These are phyloP conservation scores for Indicator indicator DNA, from an alignment of 2,113 vertebrate genomes.

Conservation along the genomic window DNA sequence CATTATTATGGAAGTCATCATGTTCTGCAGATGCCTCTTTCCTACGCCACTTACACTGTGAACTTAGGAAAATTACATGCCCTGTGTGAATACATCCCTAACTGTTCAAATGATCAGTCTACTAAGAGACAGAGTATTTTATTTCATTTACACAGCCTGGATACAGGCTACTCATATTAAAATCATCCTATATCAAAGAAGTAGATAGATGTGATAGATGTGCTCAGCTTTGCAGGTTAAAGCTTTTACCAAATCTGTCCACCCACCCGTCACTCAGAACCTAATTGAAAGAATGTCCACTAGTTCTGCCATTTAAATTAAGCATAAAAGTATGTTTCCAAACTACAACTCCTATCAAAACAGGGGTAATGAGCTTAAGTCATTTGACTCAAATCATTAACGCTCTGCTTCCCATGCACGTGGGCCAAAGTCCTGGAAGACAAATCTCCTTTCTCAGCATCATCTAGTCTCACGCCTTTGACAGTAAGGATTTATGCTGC, in stretches of 20 bases:
- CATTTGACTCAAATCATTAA: background rate
- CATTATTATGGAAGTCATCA: background rate
- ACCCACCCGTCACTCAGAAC: background rate
- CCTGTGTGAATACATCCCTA: background rate
- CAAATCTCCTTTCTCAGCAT: background rate
- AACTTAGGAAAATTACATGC: background rate
- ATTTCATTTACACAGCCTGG: background rate
- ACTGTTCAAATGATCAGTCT: background rate
- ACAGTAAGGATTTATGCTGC: background rate
- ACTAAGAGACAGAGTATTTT: background rate
- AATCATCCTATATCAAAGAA: background rate
- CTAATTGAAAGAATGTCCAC: background rate
- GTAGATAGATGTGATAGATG: background rate
- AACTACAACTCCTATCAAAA: background rate
- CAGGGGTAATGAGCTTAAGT: background rate
- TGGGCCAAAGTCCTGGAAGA: background rate
- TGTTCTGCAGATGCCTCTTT: background rate
- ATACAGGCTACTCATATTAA: background rate
- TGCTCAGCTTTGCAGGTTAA: background rate
- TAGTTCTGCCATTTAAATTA: background rate
- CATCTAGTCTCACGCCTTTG: background rate
- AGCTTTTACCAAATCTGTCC: background rate
- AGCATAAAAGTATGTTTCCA: background rate
- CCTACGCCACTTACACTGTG: fast-evolving
- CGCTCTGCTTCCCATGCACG: background rate